Conservation (phyloP, 2,888 invertebrate genomes). For the Agriotes lineatus region DNA sequence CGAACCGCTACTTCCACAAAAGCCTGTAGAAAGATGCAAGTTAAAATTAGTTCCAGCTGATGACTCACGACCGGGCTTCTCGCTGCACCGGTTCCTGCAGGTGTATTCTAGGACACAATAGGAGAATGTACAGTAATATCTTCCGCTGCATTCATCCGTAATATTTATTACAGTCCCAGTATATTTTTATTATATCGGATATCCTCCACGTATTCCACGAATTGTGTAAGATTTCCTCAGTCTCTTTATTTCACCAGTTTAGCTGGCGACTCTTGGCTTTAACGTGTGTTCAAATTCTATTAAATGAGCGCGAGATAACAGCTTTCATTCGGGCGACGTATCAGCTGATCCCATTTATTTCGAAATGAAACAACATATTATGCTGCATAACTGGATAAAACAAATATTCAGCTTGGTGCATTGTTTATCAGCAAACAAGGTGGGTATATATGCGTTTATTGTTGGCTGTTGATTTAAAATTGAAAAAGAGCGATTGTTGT, state of each 20-base stretch:
- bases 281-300: no score
- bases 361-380: no score
- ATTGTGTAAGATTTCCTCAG: conserved; percentile 13
- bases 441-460: no score
- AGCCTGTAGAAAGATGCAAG: neutral
- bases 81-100: conserved; percentile 38
- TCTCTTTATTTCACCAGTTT: conserved; percentile 16
- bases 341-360: no score
- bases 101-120: conserved; percentile 48
- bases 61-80: neutral
- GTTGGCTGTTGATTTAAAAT: no score
- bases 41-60: neutral
- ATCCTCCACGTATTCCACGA: conserved; percentile 51
- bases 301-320: no score
- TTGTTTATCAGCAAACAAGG: no score
- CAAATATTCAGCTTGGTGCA: no score
- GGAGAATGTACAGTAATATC: conserved; percentile 47
- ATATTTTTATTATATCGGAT: conserved; percentile 57
- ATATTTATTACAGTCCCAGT: conserved; percentile 56
- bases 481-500: no score
- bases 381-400: no score
- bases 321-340: no score
- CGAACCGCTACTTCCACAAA: neutral
- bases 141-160: conserved; percentile 53
- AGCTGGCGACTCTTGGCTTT: no score